A percentile compares a stretch with the other conserved stretches of the same genome.
These are phyloP conservation scores for Halocaridina rubra DNA, from an alignment of 2,888 invertebrate genomes.

Conservation along the genomic window DNA sequence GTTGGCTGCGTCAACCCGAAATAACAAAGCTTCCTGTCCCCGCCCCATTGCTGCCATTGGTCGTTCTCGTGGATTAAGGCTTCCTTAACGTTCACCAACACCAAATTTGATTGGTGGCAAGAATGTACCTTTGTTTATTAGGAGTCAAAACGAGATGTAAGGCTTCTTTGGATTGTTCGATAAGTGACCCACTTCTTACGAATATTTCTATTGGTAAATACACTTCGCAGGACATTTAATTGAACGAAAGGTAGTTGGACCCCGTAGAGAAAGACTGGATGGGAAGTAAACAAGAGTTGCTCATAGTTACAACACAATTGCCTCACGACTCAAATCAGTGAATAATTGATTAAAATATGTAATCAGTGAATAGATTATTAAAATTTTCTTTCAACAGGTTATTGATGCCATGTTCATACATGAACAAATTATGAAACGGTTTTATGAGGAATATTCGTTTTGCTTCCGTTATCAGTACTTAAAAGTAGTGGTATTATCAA, in stretches of 20 bases:
- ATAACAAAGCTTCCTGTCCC: background rate
- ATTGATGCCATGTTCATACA: too few species aligned
- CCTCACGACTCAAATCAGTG: too few species aligned
- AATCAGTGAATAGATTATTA: too few species aligned
- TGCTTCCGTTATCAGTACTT: too few species aligned
- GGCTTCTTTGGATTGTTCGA: background rate
- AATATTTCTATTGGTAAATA: background rate
- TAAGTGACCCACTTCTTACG: background rate
- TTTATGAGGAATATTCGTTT: too few species aligned
- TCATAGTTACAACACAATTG: too few species aligned
- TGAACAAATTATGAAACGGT: too few species aligned
- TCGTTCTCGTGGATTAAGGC: background rate
- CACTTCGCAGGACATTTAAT: background rate
- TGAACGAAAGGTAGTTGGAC: background rate
- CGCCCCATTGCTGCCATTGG: slow-evolving; percentile 3
- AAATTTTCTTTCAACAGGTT: too few species aligned
- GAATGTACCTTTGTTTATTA: background rate
- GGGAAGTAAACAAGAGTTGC: too few species aligned
- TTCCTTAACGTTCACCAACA: background rate
- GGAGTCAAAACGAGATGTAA: background rate
- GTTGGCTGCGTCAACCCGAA: background rate
- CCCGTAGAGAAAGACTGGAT: too few species aligned
- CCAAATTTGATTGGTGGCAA: background rate
- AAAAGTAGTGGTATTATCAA: too few species aligned
- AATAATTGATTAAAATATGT: too few species aligned